These are phyloP conservation scores for Paracanthobrama guichenoti DNA, from an alignment of 2,113 vertebrate genomes.

Conservation along the genomic window DNA sequence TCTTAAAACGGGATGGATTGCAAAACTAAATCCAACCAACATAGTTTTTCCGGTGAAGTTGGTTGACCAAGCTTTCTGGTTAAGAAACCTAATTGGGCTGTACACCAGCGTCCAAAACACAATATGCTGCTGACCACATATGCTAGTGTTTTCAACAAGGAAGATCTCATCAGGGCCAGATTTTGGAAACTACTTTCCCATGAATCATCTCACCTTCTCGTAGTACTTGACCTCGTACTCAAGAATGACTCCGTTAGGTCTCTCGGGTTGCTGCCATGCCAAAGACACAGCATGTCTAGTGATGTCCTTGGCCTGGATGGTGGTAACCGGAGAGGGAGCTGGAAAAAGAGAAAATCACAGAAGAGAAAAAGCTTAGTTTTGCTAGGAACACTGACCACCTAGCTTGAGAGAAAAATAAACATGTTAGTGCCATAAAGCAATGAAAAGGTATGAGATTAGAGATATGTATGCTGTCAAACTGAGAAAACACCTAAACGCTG, in stretches of 20 bases:
- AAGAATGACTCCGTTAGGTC: constrained; percentile 95
- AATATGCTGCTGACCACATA: background rate
- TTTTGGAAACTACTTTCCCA: background rate
- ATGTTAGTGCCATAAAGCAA: constrained; percentile 45
- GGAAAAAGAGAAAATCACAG: constrained; percentile 29
- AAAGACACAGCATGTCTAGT: constrained; percentile 91
- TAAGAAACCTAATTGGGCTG: background rate
- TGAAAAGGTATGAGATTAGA: constrained; percentile 33
- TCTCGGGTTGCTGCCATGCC: constrained; percentile 93
- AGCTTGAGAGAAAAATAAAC: constrained; percentile 48
- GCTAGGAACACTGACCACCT: constrained; percentile 10
- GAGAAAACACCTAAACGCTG: constrained; percentile 7
- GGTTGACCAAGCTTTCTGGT: background rate
- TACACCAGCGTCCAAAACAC: background rate
- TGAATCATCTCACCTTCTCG: constrained; percentile 86
- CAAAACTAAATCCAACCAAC: background rate
- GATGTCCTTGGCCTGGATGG: constrained; percentile 93
- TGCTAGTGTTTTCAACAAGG: background rate
- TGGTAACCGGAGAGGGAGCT: constrained; percentile 92
- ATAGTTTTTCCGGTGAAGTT: background rate
- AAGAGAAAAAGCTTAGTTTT: constrained; percentile 29
- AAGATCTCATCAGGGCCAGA: background rate
- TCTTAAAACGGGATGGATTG: background rate
- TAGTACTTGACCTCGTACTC: constrained; percentile 99
- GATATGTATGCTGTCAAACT: constrained; percentile 24